Base-by-base conservation (phyloP, 1,140 invertebrate species). In the Polypedilum vanderplanki region DNA sequence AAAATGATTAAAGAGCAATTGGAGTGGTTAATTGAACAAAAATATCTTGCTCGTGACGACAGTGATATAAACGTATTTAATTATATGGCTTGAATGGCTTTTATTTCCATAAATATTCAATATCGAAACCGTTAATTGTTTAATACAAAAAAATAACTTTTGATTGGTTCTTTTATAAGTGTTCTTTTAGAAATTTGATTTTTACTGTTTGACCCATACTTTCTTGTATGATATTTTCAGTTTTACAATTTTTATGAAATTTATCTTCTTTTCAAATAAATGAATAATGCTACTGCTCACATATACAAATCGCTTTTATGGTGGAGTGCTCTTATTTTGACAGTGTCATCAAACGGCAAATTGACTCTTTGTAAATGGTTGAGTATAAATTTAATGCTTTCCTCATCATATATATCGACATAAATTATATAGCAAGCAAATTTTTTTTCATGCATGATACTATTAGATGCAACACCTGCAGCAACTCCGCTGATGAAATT, bases 1-100 rank as follows among this genome's bases (percentile, higher is more conserved):
- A 98, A 98, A 85, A 94, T 99, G 90, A 98, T 99, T 77, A 99
- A 99, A 85, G 97, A 99, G 85, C 97, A 99, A 85, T 90, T 99
- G 41, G 97, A 99, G 84, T 99, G 97, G 97, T 87, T 99, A 9
- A 99, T 99, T 78, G 97, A 99, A 85, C 94, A 98, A 81, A 98
- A 98, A 83, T 99, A 98, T 83, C 98, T 99, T 90, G 87, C 89
- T 76, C 87, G 98, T 77, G 96, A 98, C 83, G 96, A 98, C 79
- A 94, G 97, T 78, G 95, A 98, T 83, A 98, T 98, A 80, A 98
- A 98, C 85, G 94, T 93, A 79, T 99, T 98, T 87, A 95, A 98
- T 80, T 99, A 99, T 84, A 94, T 98, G 90, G 95, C 96, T 83
- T 98, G 89, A 89, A 74, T 73, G 40, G n/a, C 24, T 33, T 33